phyloP scores from a whole-genome alignment of 1,140 invertebrate genomes.

The Drosophila guanche region DNA sequence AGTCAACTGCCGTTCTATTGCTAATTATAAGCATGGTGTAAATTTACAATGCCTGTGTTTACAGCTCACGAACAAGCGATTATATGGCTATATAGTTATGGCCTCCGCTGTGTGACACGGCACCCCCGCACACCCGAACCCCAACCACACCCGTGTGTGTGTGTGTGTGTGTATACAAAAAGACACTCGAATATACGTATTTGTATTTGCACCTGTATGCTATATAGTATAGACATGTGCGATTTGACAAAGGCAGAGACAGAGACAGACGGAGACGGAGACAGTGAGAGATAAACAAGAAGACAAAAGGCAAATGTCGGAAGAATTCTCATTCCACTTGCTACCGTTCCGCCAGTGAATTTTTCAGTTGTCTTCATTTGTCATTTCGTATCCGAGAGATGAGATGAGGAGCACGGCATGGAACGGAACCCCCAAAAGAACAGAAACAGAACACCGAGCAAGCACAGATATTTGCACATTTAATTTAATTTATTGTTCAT shows the following conservation, averaged over 20 bases:
- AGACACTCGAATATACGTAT: not conserved
- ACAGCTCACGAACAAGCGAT: slow-evolving; percentile 76
- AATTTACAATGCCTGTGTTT: slow-evolving; percentile 76
- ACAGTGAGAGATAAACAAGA: slow-evolving; percentile 32
- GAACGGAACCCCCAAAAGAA: not conserved
- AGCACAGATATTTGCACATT: slow-evolving; percentile 11
- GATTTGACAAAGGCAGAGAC: slow-evolving; percentile 53
- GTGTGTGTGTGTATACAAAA: not conserved
- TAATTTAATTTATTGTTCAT: slow-evolving; percentile 39
- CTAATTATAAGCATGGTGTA: slow-evolving; percentile 77
- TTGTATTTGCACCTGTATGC: not conserved
- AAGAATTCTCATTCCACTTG: slow-evolving; percentile 32
- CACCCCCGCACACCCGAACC: slow-evolving; percentile 5
- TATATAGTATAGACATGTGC: slow-evolving; percentile 32
- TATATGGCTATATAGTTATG: slow-evolving; percentile 71
- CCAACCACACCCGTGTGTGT: not conserved
- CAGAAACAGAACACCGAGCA: too few species aligned
- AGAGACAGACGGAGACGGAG: slow-evolving; percentile 46
- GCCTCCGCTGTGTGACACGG: slow-evolving; percentile 36
- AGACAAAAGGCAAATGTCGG: slow-evolving; percentile 54
- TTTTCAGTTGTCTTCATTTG: slow-evolving; percentile 29
- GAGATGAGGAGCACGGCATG: not conserved
- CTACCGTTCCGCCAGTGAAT: slow-evolving; percentile 22
- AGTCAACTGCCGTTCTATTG: slow-evolving; percentile 77
- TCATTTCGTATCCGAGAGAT: slow-evolving; percentile 7